Percentiles rank a stretch among this genome's conserved stretches.
phyloP scores from a whole-genome alignment of 2,888 invertebrate species.

The Cantharis nigra region DNA sequence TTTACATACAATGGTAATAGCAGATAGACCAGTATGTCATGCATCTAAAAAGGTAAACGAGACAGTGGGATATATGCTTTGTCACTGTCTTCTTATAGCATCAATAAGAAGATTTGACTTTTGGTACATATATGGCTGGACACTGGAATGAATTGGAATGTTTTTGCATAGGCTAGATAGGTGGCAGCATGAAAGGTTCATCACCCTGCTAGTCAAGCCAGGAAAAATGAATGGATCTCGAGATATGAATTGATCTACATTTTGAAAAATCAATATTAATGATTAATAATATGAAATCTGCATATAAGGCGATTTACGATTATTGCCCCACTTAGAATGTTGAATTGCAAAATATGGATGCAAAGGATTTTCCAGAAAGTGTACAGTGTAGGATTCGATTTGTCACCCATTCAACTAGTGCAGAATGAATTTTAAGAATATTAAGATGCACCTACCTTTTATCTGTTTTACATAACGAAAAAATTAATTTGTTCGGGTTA shows the following conservation, averaged over 20 bases:
- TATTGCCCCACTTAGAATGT: neutral
- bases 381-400: constrained; percentile 11
- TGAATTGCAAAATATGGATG: constrained; percentile 3
- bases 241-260: neutral
- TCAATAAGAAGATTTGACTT: too few species aligned
- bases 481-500: neutral
- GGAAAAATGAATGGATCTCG: too few species aligned
- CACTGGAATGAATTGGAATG: too few species aligned
- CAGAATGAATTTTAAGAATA: constrained; percentile 3
- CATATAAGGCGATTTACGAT: neutral
- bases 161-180: too few species aligned
- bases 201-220: too few species aligned
- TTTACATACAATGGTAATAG: too few species aligned
- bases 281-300: neutral
- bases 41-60: too few species aligned
- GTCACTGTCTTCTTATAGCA: too few species aligned
- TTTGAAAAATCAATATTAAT: neutral
- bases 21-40: too few species aligned
- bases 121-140: too few species aligned
- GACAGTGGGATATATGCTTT: too few species aligned
- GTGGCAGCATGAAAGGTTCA: too few species aligned
- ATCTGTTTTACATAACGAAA: neutral
- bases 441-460: constrained; percentile 5
- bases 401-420: constrained; percentile 15
- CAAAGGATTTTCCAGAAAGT: constrained; percentile 8